phyloP scores from a whole-genome alignment of 2,888 invertebrate genomes.

The Eupeodes luniger region DNA sequence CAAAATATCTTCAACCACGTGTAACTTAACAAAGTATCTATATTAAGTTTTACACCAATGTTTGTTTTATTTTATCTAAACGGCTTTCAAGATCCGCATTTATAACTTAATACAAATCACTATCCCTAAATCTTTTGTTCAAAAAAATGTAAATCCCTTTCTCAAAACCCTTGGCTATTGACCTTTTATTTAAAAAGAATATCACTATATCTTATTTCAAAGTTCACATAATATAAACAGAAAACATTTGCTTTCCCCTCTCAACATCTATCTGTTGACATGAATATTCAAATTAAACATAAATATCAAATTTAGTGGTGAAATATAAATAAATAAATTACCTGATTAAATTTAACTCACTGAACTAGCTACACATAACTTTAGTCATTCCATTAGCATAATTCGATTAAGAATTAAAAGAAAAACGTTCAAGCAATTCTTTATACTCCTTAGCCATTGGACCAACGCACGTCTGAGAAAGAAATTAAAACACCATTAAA shows the following conservation, averaged over 20 bases:
- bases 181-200: neutral
- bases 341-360: conserved; percentile 50
- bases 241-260: neutral
- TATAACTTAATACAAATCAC: neutral
- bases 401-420: conserved; percentile 20
- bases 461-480: neutral
- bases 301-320: conserved; percentile 36
- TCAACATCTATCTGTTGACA: neutral
- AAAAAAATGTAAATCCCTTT: conserved; percentile 6
- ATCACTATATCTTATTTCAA: neutral
- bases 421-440: conserved; percentile 1
- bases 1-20: no score
- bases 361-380: conserved; percentile 29
- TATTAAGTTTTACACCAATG: no score
- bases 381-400: conserved; percentile 60
- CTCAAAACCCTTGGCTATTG: conserved; percentile 2
- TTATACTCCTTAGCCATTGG: neutral
- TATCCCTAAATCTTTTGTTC: neutral
- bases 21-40: no score
- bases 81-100: neutral
- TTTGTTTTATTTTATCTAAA: no score
- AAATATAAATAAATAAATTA: conserved; percentile 59
- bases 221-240: neutral
- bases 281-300: conserved; percentile 36
- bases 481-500: neutral